Evolutionary conservation across 2,113 vertebrate species (phyloP).

Genomic region (Glaucidium brasilianum): DNA sequence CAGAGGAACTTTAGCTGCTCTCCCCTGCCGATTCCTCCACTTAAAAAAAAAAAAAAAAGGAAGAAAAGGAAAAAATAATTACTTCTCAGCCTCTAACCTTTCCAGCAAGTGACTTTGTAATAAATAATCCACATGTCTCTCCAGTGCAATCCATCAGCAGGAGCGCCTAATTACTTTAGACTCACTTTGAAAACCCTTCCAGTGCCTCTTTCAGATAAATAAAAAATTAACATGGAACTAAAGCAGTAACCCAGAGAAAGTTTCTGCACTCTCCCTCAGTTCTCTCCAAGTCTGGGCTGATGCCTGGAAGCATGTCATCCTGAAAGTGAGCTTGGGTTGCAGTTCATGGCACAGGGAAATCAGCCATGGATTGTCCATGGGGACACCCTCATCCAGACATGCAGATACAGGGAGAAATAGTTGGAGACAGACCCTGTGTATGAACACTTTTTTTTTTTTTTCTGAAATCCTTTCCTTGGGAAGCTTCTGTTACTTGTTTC

Average conservation of each 20-base stretch:
- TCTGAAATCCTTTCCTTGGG: background rate
- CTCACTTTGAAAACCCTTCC: constrained; percentile 76
- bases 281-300: background rate
- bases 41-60: background rate
- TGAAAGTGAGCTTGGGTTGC: background rate
- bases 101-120: constrained; percentile 79
- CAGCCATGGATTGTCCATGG: background rate
- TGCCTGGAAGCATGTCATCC: background rate
- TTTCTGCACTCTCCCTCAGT: background rate
- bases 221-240: constrained; percentile 72
- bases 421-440: background rate
- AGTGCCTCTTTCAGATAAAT: constrained; percentile 77
- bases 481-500: background rate
- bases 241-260: constrained; percentile 4
- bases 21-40: constrained; percentile 39
- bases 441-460: background rate
- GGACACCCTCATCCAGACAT: background rate
- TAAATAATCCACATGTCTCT: constrained; percentile 80
- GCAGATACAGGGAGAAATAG: background rate
- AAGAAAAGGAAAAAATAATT: constrained; percentile 75
- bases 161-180: constrained; percentile 79
- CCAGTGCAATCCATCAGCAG: constrained; percentile 76
- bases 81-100: constrained; percentile 84
- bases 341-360: background rate
- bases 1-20: constrained; percentile 31